Evolutionary conservation across 2,113 vertebrate species (phyloP).

Genomic region (Pavo muticus): DNA sequence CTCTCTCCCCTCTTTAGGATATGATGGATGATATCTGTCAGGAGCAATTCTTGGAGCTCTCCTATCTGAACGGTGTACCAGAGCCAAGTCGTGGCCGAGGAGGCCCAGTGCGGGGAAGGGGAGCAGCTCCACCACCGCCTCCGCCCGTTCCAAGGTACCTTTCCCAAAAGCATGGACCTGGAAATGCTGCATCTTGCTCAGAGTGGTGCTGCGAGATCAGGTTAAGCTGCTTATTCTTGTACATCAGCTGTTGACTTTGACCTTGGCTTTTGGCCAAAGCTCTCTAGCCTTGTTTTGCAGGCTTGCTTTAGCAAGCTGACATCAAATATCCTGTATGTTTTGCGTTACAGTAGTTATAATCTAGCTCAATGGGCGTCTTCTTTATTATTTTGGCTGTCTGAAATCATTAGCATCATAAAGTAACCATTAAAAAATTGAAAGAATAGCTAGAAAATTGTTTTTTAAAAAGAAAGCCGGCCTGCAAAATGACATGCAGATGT

Average conservation of each 20-base stretch:
- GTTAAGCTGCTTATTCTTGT: neutral
- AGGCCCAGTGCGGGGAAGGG: constrained; percentile 86
- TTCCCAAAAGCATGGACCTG: neutral
- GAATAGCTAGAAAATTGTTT: neutral
- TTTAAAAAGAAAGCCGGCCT: neutral
- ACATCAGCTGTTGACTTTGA: neutral
- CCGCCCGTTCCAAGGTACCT: constrained; percentile 86
- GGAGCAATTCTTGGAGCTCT: constrained; percentile 92
- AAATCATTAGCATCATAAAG: neutral
- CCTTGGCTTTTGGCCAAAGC: neutral
- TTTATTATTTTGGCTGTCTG: neutral
- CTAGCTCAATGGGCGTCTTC: neutral
- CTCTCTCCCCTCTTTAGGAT: constrained; percentile 79
- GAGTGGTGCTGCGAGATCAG: neutral
- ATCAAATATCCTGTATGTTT: neutral
- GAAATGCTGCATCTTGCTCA: neutral
- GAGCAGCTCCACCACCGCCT: constrained; percentile 88
- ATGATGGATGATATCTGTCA: constrained; percentile 97
- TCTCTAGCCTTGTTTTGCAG: neutral
- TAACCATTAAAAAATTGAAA: neutral
- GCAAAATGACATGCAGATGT: accelerated
- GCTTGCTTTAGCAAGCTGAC: neutral
- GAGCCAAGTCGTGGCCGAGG: constrained; percentile 86
- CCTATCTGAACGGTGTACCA: constrained; percentile 93
- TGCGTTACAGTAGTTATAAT: neutral